These are phyloP conservation scores for Tragelaphus scriptus DNA, from an alignment of 2,113 vertebrate species.

Conservation along the genomic window DNA sequence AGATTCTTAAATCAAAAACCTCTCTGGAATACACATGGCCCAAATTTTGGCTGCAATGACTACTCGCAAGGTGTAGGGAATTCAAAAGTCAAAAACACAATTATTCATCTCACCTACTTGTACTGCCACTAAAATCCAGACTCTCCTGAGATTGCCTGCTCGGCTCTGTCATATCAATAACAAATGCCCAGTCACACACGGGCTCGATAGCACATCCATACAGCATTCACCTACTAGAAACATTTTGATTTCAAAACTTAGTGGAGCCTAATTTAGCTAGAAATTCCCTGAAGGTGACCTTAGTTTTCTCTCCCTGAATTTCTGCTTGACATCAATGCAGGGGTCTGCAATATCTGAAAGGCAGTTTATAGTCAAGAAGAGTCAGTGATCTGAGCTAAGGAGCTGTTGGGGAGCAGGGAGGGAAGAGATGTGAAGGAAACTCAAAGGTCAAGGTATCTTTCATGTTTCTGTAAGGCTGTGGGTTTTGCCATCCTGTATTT, in stretches of 20 bases:
- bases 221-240: neutral
- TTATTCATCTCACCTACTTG: constrained; percentile 1
- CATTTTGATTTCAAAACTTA: constrained; percentile 37
- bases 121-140: neutral
- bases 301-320: neutral
- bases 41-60: neutral
- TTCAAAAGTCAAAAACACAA: constrained; percentile 11
- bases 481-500: neutral
- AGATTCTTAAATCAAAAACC: neutral
- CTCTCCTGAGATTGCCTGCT: neutral
- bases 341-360: neutral
- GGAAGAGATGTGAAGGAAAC: neutral
- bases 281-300: constrained; percentile 38
- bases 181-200: neutral
- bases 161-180: constrained; percentile 11
- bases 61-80: neutral
- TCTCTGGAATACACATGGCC: neutral
- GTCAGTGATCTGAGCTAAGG: neutral
- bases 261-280: constrained; percentile 2
- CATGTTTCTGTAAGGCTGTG: neutral
- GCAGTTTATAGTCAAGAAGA: neutral
- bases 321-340: neutral
- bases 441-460: constrained; percentile 39
- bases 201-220: constrained; percentile 15
- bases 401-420: neutral